Percentiles rank a stretch among this genome's conserved stretches.
Evolutionary conservation across 2,888 invertebrate species (phyloP).

Genomic region (Hirtodrosophila cameraria): DNA sequence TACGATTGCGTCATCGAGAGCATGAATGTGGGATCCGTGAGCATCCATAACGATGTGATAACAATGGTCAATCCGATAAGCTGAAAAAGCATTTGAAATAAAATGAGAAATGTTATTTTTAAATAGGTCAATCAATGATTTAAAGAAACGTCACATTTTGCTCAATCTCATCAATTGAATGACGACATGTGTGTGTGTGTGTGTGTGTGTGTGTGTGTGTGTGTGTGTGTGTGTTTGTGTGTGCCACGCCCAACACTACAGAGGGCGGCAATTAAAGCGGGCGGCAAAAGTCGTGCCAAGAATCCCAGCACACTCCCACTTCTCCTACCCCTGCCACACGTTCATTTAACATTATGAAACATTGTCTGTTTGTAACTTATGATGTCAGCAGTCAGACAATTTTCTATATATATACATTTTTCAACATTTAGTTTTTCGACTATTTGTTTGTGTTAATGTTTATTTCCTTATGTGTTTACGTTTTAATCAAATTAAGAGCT

Average conservation of each 20-base stretch:
- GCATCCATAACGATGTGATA: conserved; percentile 90
- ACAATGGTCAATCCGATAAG: conserved; percentile 89
- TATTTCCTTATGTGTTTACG: conserved; percentile 23
- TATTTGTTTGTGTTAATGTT: conserved; percentile 30
- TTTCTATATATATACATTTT: conserved; percentile 12
- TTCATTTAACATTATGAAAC: conserved; percentile 30
- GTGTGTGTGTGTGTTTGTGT: conserved; percentile 7
- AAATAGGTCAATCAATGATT: conserved; percentile 40
- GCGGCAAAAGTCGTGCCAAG: conserved; percentile 38
- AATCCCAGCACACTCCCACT: conserved; percentile 17
- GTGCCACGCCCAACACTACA: conserved; percentile 24
- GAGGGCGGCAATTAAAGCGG: conserved; percentile 60
- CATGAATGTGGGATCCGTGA: conserved; percentile 90
- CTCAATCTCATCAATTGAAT: conserved; percentile 32
- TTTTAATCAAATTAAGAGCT: conserved; percentile 27
- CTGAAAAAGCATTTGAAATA: conserved; percentile 84
- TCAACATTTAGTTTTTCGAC: conserved; percentile 12
- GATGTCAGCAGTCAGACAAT: conserved; percentile 61
- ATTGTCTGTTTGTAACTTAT: conserved; percentile 41
- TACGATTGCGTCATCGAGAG: conserved; percentile 87
- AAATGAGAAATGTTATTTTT: conserved; percentile 1
- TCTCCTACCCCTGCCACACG: not conserved
- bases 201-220: conserved; percentile 13
- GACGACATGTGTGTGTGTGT: conserved; percentile 45
- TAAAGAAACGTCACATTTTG: too few species aligned